Base-by-base conservation (phyloP, 2,888 invertebrate species). In the Campoplex capitator region DNA sequence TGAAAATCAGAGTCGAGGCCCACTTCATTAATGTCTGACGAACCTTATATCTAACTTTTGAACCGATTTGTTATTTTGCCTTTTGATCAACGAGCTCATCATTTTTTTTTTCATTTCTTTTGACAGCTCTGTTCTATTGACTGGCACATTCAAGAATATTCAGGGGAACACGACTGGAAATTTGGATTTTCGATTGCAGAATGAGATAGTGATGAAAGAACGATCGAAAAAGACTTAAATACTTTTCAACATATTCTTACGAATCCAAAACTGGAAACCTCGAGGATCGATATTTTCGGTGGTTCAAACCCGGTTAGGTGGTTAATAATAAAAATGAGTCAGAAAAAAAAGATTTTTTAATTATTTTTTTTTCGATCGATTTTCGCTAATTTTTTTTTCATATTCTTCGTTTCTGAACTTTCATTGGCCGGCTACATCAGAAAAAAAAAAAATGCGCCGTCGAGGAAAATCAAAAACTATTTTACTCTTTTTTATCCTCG, bases 1-100 rank as follows among this genome's bases (percentile, higher is more conserved):
- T 65, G 56, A 71, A 74, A 84, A 78, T 78, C 56, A 78, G 70
- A 67, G 87, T 87, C 79, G 56, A 71, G 58, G 76, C 48, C 42
- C 56, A 13, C 48, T 51, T 45, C 38, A 82, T 78, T 48, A 56
- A 13, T n/a, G 76, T 13, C 32, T 18, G 45, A 81, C 51, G 65
- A 58, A 68, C 58, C 16, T 16, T 48, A 35, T 28, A 35, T 28
- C 58, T 48, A 16, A 67, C n/a, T 68, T 45, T 74, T 42, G 13
- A 45, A n/a, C 13, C 11, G 23, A 79, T 38, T 38, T 11, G 23
- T 38, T 38, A 38, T 3, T 38, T 6, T 38, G 38, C 38, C 38
- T 38, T 38, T 35, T 54, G 16, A 3, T 54, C 23, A 35, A 1
- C 32, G 3, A 0, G 32, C 4, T 32, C 1, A 4, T 16, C 11